Percentiles rank a stretch among this genome's conserved stretches.
Evolutionary conservation across 2,797 vertebrate genomes (phyloP).

Genomic region (Mycteria americana): DNA sequence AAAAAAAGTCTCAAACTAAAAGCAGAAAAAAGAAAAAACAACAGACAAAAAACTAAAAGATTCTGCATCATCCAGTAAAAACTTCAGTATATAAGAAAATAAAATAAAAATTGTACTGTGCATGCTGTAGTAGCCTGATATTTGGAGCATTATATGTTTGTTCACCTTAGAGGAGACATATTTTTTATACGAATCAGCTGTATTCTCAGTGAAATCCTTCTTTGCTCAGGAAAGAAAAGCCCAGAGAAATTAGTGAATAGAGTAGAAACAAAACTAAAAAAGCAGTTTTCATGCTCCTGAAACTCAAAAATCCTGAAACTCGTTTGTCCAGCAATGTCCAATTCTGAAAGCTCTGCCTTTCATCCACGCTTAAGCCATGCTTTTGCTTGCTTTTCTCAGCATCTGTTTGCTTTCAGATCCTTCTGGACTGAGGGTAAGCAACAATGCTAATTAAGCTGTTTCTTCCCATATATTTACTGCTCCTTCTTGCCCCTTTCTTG

Average conservation of each 20-base stretch:
- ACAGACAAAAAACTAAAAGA: neutral
- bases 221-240: neutral
- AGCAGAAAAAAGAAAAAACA: neutral
- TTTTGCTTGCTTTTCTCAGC: neutral
- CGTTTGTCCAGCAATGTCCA: neutral
- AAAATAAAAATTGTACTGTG: neutral
- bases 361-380: accelerated
- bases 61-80: neutral
- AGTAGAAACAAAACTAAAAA: neutral
- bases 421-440: neutral
- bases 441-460: neutral
- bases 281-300: neutral
- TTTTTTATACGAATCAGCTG: neutral
- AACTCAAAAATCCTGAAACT: neutral
- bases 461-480: neutral
- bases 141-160: neutral
- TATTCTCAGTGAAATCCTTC: neutral
- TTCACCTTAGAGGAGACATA: neutral
- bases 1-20: neutral
- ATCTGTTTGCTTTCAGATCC: neutral
- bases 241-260: neutral
- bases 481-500: neutral
- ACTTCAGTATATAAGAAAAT: neutral
- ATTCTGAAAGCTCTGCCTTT: neutral
- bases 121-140: neutral